Evolutionary conservation across 2,113 vertebrate genomes (phyloP).

Genomic region (Zosterops lateralis): DNA sequence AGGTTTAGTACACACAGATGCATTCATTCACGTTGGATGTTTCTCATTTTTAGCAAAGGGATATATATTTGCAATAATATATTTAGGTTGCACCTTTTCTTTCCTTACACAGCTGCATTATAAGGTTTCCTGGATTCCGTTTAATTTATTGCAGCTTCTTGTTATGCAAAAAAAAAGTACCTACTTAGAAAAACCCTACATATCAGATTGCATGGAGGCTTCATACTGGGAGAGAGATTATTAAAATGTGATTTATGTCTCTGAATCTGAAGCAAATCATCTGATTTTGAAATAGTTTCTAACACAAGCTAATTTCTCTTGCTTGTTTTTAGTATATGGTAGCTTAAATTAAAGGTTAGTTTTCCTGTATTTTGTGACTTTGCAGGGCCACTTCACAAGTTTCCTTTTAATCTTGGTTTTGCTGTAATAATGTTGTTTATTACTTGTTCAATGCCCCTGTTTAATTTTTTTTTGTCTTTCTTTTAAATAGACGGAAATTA

Average conservation of each 20-base stretch:
- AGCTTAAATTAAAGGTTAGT: slow-evolving; percentile 42
- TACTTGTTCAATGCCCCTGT: background rate
- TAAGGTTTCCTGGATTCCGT: slow-evolving; percentile 51
- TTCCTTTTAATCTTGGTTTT: slow-evolving; percentile 7
- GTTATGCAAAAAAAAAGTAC: slow-evolving; percentile 53
- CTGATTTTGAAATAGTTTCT: slow-evolving; percentile 57
- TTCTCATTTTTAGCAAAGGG: slow-evolving; percentile 50
- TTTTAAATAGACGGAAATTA: slow-evolving; percentile 18
- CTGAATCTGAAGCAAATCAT: slow-evolving; percentile 57
- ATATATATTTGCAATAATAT: slow-evolving; percentile 47
- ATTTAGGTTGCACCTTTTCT: slow-evolving; percentile 52
- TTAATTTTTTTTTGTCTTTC: background rate
- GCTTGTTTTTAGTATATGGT: slow-evolving; percentile 49
- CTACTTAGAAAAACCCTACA: slow-evolving; percentile 53
- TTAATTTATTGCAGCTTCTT: slow-evolving; percentile 62
- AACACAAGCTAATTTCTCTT: slow-evolving; percentile 61
- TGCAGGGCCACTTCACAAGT: slow-evolving; percentile 1
- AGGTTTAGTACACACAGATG: slow-evolving; percentile 48
- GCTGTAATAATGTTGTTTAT: slow-evolving; percentile 25
- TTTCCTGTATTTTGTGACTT: slow-evolving; percentile 45
- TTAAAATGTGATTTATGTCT: slow-evolving; percentile 66
- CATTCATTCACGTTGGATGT: slow-evolving; percentile 11
- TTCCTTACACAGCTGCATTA: slow-evolving; percentile 27
- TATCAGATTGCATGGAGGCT: slow-evolving; percentile 58
- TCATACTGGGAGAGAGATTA: slow-evolving; percentile 67